These are phyloP conservation scores for Danio jaintianensis DNA, from an alignment of 2,797 vertebrate genomes.

Conservation along the genomic window DNA sequence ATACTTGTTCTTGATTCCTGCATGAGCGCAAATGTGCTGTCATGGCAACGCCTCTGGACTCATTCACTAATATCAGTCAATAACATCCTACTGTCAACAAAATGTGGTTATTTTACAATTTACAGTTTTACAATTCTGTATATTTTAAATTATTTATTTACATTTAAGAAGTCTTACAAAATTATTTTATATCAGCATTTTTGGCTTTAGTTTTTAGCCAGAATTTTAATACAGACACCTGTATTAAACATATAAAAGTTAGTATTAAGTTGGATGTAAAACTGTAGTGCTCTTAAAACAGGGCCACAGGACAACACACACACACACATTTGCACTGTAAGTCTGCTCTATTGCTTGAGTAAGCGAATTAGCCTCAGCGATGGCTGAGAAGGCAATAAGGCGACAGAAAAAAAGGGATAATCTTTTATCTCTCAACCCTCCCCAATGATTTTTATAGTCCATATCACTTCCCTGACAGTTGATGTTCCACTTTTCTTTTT, in stretches of 20 bases:
- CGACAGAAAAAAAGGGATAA: conserved; percentile 76
- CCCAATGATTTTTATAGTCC: conserved; percentile 83
- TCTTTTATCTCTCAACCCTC: conserved; percentile 80
- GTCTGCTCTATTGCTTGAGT: conserved; percentile 78
- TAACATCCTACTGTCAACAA: no score
- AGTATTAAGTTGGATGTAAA: conserved; percentile 50
- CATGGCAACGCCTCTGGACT: no score
- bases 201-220: no score
- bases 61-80: no score
- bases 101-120: no score
- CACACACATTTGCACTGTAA: conserved; percentile 47
- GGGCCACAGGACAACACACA: conserved; percentile 39
- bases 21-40: no score
- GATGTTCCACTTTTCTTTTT: conserved; percentile 81
- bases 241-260: conserved; percentile 46
- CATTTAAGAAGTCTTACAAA: no score
- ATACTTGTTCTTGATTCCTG: no score
- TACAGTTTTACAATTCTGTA: no score
- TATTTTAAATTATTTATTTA: no score
- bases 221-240: conserved; percentile 15
- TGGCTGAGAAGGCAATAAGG: conserved; percentile 79
- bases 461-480: conserved; percentile 81
- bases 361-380: conserved; percentile 79
- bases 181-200: no score
- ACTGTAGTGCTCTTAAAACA: conserved; percentile 61